Evolutionary conservation across 1,140 invertebrate genomes (phyloP).

Genomic region (Hypothenemus hampei): DNA sequence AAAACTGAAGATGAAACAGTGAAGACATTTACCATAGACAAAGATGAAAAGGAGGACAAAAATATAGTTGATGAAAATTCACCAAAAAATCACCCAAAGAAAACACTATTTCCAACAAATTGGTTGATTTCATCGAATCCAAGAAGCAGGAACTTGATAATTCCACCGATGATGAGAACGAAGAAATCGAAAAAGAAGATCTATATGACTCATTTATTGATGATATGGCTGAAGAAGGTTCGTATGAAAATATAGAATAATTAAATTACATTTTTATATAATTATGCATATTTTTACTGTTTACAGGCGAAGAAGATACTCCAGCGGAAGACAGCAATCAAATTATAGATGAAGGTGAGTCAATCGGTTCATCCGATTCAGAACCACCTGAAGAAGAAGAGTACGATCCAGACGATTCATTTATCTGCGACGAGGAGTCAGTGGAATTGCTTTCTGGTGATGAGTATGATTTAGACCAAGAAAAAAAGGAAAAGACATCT

Average conservation of each 20-base stretch:
- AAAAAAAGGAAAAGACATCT: slow-evolving; percentile 17
- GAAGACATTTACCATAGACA: too few relatives aligned
- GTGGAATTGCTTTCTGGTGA: slow-evolving; percentile 24
- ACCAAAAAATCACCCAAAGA: too few relatives aligned
- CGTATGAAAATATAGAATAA: slow-evolving; percentile 12
- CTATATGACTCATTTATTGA: slow-evolving; percentile 17
- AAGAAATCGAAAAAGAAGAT: not conserved
- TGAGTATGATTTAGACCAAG: slow-evolving; percentile 26
- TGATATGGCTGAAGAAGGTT: slow-evolving; percentile 32
- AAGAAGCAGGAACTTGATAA: too few relatives aligned
- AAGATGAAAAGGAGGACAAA: too few relatives aligned
- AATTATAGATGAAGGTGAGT: slow-evolving; percentile 39
- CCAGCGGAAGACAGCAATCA: slow-evolving; percentile 39
- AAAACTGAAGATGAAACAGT: not conserved
- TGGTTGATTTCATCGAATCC: too few relatives aligned
- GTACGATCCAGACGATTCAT: slow-evolving; percentile 36
- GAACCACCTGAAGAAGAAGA: slow-evolving; percentile 30
- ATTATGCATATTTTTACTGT: not conserved
- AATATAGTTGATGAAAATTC: too few relatives aligned
- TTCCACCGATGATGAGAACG: too few relatives aligned
- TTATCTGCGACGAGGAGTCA: slow-evolving; percentile 35
- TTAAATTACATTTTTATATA: not conserved
- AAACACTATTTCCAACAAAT: too few relatives aligned
- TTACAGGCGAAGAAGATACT: slow-evolving; percentile 38
- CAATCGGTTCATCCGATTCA: slow-evolving; percentile 29